Base-by-base conservation (phyloP, 2,888 invertebrate genomes). In the Xestia ashworthii region DNA sequence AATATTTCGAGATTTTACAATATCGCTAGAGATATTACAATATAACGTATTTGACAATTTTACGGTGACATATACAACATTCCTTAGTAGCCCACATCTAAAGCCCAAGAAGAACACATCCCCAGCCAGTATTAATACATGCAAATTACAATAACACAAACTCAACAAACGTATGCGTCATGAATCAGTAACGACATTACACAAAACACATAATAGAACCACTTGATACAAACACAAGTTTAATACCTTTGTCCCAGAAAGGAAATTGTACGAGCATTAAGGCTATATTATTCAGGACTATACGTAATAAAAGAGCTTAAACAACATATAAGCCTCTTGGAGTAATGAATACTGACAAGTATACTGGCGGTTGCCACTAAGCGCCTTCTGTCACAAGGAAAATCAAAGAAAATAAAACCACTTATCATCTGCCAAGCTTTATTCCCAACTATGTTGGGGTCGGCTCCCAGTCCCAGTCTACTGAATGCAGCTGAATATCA, bases 311-410 rank as follows among this genome's bases (percentile, higher is more conserved):
- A 81, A 74, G 67, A 79, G 81, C 79, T 87, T 84, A 69, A 82
- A 79, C 65, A 80, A 80, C 72, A 78, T 76, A 76, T 80, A 81
- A 84, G 84, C 84, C 72, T 79, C 81, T 78, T 79, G 68, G 71
- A 86, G 75, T 79, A 86, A 86, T 87, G 78, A 88, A 88, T 81
- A 82, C 80, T 58, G 76, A 68, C 12, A 64, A 82, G 65, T 78
- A 78, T 71, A 87, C 72, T 76, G 69, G 50, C 32, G 69, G 70
- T 76, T 86, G 76, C 74, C 53, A 70, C 19, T 38, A 60, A 53
- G 65, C 58, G 71, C 70, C 75, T 71, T 82, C 58, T 67, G 68
- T 60, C 58, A 62, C 64, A 73, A 76, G 72, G 41, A 76, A 85
- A 69, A 82, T 74, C 67, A 71, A 75, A 5, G 14, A 68, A 80